Percentiles rank a stretch among this genome's conserved stretches.
Conservation (phyloP, 2,797 vertebrate species). For the Nasua narica region DNA sequence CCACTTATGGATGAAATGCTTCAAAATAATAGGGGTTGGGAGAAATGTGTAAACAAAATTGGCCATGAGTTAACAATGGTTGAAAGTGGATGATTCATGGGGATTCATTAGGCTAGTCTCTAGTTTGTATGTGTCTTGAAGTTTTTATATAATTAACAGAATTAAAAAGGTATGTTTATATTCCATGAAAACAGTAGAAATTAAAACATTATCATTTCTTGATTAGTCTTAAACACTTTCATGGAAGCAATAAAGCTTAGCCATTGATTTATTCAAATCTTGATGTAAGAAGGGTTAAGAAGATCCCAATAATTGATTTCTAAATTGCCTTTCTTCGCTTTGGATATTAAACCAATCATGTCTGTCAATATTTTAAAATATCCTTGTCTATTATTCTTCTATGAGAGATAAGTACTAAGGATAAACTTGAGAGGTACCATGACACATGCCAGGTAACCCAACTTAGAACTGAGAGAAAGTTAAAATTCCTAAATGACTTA, state of each 20-base stretch:
- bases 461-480: not conserved
- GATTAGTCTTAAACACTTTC: not conserved
- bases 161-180: not conserved
- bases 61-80: not conserved
- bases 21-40: not conserved
- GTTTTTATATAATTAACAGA: not conserved
- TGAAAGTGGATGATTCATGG: not conserved
- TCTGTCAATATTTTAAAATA: conserved; percentile 10
- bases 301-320: conserved; percentile 1
- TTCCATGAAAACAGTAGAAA: conserved; percentile 14
- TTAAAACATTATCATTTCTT: conserved; percentile 4
- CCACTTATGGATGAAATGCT: not conserved
- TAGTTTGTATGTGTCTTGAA: not conserved
- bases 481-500: not conserved
- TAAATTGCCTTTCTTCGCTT: conserved; percentile 19
- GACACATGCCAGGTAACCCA: not conserved
- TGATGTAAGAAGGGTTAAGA: not conserved
- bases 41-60: not conserved
- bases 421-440: not conserved
- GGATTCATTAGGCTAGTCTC: not conserved
- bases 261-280: conserved; percentile 14
- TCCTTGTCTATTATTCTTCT: not conserved
- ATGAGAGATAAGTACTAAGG: not conserved
- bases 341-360: not conserved
- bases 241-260: not conserved